Percentiles rank a stretch among this genome's conserved stretches.
These are phyloP conservation scores for Heterohyrax brucei DNA, from an alignment of 2,797 vertebrate species.

Conservation along the genomic window DNA sequence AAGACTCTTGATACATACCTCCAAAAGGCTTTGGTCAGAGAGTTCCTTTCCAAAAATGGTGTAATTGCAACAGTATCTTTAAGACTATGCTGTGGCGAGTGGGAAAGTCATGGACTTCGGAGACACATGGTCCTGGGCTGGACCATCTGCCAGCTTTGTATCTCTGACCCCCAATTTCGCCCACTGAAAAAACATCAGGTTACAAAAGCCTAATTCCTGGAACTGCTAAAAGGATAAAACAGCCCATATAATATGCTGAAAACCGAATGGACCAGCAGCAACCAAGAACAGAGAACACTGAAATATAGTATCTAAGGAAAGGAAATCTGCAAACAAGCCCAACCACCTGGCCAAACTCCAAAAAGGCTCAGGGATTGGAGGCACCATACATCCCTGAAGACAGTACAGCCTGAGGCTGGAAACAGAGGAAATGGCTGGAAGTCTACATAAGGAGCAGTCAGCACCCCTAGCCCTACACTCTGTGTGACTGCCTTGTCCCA, in stretches of 20 bases:
- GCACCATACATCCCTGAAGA: not conserved
- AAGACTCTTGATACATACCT: not conserved
- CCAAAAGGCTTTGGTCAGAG: not conserved
- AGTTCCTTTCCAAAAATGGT: not conserved
- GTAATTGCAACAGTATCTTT: not conserved
- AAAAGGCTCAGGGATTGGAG: not conserved
- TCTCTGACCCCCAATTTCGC: not conserved
- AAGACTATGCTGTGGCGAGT: not conserved
- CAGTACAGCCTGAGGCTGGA: not conserved
- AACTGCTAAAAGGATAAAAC: slow-evolving; percentile 2
- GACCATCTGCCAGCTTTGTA: not conserved
- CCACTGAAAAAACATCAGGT: not conserved
- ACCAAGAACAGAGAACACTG: not conserved
- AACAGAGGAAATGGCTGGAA: not conserved
- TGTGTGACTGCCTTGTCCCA: not conserved
- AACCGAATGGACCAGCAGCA: slow-evolving; percentile 6
- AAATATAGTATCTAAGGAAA: not conserved
- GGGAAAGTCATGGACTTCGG: slow-evolving; percentile 14
- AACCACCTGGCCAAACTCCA: not conserved
- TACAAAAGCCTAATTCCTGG: slow-evolving; percentile 13
- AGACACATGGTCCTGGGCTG: not conserved
- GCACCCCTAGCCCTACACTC: not conserved
- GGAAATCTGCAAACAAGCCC: not conserved
- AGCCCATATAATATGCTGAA: not conserved
- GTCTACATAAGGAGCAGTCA: not conserved